These are phyloP conservation scores for Crotalus tigris DNA, from an alignment of 2,113 vertebrate genomes.

Conservation along the genomic window DNA sequence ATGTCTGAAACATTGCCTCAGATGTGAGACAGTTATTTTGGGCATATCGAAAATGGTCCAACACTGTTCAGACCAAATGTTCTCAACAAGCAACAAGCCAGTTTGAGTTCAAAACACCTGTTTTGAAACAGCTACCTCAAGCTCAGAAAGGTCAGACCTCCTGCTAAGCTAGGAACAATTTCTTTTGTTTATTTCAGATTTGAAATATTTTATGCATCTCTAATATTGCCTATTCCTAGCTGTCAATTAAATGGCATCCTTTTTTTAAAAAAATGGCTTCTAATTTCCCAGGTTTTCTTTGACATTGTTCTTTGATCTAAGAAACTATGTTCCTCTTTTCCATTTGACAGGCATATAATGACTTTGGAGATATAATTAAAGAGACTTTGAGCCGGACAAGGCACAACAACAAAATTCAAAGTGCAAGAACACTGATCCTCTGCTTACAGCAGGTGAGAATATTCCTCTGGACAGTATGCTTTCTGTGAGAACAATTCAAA, in stretches of 20 bases:
- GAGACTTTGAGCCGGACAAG: constrained; percentile 80
- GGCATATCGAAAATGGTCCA: background rate
- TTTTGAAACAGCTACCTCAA: background rate
- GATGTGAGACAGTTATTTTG: background rate
- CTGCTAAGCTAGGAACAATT: background rate
- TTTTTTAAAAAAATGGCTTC: background rate
- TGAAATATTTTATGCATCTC: background rate
- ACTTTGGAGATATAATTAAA: constrained; percentile 91
- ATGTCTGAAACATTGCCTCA: background rate
- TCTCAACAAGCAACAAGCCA: background rate
- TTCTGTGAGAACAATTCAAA: background rate
- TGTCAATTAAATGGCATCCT: background rate
- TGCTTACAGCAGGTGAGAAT: constrained; percentile 84
- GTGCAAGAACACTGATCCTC: constrained; percentile 78
- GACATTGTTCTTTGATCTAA: background rate
- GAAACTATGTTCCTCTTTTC: no score
- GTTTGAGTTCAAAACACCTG: background rate
- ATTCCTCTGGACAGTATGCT: background rate
- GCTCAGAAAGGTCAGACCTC: background rate
- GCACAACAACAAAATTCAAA: constrained; percentile 80
- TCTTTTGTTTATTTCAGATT: background rate
- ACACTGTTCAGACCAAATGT: background rate
- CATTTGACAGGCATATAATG: constrained; percentile 73
- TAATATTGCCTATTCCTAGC: background rate
- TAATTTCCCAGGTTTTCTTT: background rate